Percentiles rank a stretch among this genome's conserved stretches.
Evolutionary conservation across 2,888 invertebrate species (phyloP).

Genomic region (Lycaena phlaeas): DNA sequence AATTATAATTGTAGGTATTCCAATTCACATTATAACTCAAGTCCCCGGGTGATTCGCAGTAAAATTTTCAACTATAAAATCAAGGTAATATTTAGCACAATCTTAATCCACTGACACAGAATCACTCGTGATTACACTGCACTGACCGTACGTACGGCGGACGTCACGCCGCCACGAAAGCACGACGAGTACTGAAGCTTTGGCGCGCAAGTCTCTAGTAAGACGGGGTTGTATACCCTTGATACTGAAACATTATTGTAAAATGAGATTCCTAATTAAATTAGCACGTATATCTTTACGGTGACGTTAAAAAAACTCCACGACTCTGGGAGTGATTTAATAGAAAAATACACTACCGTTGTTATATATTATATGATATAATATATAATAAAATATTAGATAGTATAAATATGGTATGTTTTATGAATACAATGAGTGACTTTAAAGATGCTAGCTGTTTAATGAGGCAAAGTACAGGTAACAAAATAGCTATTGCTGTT

Average conservation of each 20-base stretch:
- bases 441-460: too few species aligned
- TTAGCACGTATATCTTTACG: background rate
- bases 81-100: constrained; percentile 18
- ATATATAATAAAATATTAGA: too few species aligned
- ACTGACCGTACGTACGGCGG: constrained; percentile 26
- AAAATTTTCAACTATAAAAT: constrained; percentile 6
- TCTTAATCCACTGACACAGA: constrained; percentile 23
- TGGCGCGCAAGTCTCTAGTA: constrained; percentile 53
- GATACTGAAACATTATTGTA: constrained; percentile 3
- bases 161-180: constrained; percentile 36
- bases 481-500: too few species aligned
- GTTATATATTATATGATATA: too few species aligned
- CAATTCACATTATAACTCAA: background rate
- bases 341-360: too few species aligned
- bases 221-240: constrained; percentile 13
- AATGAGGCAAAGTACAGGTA: too few species aligned
- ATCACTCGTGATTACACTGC: constrained; percentile 43
- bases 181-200: constrained; percentile 45
- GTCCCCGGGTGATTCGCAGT: background rate
- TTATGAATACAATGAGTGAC: too few species aligned
- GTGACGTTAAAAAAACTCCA: background rate
- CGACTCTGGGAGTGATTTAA: background rate
- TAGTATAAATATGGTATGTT: too few species aligned
- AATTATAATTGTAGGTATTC: constrained; percentile 4
- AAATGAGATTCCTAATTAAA: constrained; percentile 6